Evolutionary conservation across 2,888 invertebrate species (phyloP).

Genomic region (Xestia xanthographa): DNA sequence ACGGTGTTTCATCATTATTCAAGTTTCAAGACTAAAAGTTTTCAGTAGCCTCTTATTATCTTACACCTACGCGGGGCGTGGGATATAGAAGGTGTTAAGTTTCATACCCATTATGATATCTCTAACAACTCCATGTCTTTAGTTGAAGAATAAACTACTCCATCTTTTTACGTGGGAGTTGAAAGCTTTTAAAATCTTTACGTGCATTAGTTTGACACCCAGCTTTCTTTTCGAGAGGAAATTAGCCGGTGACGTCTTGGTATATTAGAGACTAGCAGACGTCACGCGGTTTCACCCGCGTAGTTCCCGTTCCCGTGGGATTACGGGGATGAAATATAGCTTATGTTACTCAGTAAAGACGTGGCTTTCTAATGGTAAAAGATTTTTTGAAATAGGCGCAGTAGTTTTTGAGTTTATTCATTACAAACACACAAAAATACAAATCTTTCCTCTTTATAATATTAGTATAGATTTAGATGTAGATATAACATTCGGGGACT

Average conservation of each 20-base stretch:
- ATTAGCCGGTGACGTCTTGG: neutral
- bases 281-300: too few species aligned
- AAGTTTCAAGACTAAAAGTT: neutral
- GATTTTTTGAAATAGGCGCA: too few species aligned
- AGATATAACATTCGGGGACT: too few species aligned
- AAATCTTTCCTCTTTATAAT: too few species aligned
- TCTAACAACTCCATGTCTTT: neutral
- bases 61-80: neutral
- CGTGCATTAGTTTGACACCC: neutral
- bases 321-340: too few species aligned
- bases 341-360: too few species aligned
- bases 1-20: neutral
- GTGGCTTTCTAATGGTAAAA: too few species aligned
- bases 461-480: too few species aligned
- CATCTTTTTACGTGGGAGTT: neutral
- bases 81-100: neutral
- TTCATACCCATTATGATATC: conserved; percentile 37
- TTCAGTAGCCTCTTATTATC: neutral
- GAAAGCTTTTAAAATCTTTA: neutral
- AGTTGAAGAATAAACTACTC: conserved; percentile 9
- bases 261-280: neutral
- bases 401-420: too few species aligned
- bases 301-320: too few species aligned
- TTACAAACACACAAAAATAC: too few species aligned
- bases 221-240: neutral